phyloP scores from a whole-genome alignment of 2,888 invertebrate species.

The Standfussiana lucernea region DNA sequence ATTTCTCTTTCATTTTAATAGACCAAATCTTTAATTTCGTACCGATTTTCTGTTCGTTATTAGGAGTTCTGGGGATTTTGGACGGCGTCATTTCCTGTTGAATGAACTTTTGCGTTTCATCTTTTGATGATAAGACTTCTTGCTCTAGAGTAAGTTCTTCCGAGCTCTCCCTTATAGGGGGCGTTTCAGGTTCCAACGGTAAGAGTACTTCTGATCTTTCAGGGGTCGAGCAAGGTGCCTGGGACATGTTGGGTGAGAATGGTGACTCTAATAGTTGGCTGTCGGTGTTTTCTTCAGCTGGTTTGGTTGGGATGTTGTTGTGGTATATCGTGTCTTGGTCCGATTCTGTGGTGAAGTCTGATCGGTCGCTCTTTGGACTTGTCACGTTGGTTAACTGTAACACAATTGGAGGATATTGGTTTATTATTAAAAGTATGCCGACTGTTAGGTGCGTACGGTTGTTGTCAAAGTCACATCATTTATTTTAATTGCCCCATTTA shows the following conservation, averaged over 20 bases:
- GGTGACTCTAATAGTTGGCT: slow-evolving; percentile 21
- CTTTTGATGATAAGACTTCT: slow-evolving; percentile 36
- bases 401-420: slow-evolving; percentile 1
- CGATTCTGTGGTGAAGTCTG: slow-evolving; percentile 76
- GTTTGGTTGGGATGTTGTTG: slow-evolving; percentile 55
- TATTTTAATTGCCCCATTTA: not conserved
- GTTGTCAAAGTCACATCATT: not conserved
- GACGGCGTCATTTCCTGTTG: slow-evolving; percentile 53
- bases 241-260: slow-evolving; percentile 43
- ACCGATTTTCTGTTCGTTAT: slow-evolving; percentile 80
- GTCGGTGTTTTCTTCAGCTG: slow-evolving; percentile 28
- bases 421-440: not conserved
- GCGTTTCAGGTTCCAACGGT: slow-evolving; percentile 9
- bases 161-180: slow-evolving; percentile 12
- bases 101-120: slow-evolving; percentile 37
- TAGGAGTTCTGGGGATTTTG: slow-evolving; percentile 70
- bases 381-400: slow-evolving; percentile 84
- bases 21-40: slow-evolving; percentile 77
- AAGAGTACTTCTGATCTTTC: slow-evolving; percentile 38
- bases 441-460: not conserved
- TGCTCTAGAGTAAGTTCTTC: slow-evolving; percentile 11
- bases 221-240: slow-evolving; percentile 58
- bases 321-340: slow-evolving; percentile 75
- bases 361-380: slow-evolving; percentile 79
- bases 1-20: slow-evolving; percentile 70